A percentile compares a stretch with the other conserved stretches of the same genome.
Evolutionary conservation across 2,797 vertebrate species (phyloP).

Genomic region (Coendou prehensilis): DNA sequence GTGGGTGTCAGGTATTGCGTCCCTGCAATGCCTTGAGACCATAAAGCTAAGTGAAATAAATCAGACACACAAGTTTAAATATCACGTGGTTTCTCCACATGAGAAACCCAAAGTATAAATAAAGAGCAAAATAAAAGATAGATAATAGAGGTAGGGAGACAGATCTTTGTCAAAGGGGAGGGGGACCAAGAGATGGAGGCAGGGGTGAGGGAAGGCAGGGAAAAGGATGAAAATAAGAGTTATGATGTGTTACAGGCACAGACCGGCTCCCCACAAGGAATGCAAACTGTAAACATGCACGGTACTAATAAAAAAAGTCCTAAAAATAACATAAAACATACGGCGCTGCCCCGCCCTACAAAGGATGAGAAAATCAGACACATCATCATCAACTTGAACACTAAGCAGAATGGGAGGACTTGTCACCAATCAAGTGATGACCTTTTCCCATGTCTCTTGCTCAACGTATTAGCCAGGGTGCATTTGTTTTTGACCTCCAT

Average conservation of each 20-base stretch:
- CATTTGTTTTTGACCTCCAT: background rate
- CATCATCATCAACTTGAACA: background rate
- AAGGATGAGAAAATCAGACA: background rate
- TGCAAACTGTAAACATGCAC: background rate
- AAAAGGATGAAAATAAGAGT: background rate
- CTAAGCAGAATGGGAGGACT: background rate
- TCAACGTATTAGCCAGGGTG: background rate
- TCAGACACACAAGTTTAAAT: background rate
- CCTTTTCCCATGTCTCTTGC: background rate
- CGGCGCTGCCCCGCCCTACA: background rate
- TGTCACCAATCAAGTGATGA: too few species aligned
- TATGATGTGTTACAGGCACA: too few species aligned
- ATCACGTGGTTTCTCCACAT: too few species aligned
- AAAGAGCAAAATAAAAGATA: background rate
- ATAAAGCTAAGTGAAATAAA: background rate
- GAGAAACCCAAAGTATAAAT: too few species aligned
- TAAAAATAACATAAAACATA: background rate
- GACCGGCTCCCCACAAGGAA: background rate
- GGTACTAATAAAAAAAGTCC: background rate
- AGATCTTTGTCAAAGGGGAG: background rate
- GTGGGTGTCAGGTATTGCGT: background rate
- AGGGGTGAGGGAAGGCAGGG: background rate
- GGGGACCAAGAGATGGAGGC: background rate
- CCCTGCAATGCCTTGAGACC: background rate
- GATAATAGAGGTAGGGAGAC: background rate